Evolutionary conservation across 2,888 invertebrate genomes (phyloP), one percentile per base, ranked within the genome.

Genomic region (Ganaspis brasiliensis): DNA sequence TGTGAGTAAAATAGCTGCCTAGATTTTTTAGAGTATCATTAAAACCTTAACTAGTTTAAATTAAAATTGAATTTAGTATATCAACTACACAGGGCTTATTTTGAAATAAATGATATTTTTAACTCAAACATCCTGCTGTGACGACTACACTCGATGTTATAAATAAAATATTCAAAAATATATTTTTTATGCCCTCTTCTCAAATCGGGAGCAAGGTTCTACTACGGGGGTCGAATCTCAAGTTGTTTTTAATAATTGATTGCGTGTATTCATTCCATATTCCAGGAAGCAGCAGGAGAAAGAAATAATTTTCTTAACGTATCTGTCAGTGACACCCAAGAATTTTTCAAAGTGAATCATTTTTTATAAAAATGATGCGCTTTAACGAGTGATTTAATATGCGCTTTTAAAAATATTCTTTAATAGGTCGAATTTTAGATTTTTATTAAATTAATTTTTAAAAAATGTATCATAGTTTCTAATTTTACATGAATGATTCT

Each of bases 141-240:
- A 49, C 24, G 37, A 63, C 61, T 63, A 21, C 40, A 67, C 16
- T 67, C 40, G n/a, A 10, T 26, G 21, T 24, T 49, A 67, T 49
- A 24, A 67, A 67, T 67, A 67, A 45, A 26, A 67, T 49, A 49
- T 67, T 67, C 45, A 26, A 26, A 67, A 67, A 67, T 67, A 49
- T 49, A 24, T 10, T 67, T 40, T 67, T 67, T 67, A 49, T 67
- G 24, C 24, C 45, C 67, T 67, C 24, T 56, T 26, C 26, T 26
- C 8, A 16, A 67, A 45, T 67, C 14, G 67, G 24, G 67, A 67
- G 16, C 67, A 67, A 67, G 67, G 67, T 24, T 24, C 24, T 21
- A n/a, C n/a, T 45, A n/a, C 67, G 45, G 67, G 67, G 67, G 67
- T 67, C 67, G 67, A 67, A 49, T 67, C 45, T 67, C 45, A 67